Evolutionary conservation across 2,113 vertebrate genomes (phyloP).

Genomic region (Toxotes chatareus): DNA sequence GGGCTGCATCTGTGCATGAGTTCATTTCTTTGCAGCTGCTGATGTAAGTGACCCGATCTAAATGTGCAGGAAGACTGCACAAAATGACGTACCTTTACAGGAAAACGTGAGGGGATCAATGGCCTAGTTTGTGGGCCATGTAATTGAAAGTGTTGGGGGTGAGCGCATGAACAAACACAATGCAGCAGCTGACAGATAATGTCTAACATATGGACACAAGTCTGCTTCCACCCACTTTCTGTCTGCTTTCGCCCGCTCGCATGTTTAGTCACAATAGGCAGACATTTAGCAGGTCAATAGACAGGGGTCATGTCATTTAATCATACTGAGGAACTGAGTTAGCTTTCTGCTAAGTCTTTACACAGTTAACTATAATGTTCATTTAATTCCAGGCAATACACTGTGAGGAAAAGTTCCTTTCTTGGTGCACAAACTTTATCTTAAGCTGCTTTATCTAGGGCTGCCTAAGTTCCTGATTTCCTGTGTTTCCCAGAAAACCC

Average conservation of each 20-base stretch:
- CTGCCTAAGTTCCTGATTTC: constrained; percentile 3
- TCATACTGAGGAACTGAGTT: constrained; percentile 5
- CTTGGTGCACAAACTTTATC: neutral
- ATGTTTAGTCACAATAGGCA: constrained; percentile 31
- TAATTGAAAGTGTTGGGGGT: constrained; percentile 73
- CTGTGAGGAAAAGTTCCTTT: neutral
- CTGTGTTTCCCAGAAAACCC: neutral
- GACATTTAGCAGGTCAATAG: constrained; percentile 7
- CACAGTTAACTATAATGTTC: neutral
- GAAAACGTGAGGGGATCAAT: constrained; percentile 70
- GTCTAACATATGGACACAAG: constrained; percentile 70
- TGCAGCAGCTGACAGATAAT: constrained; percentile 75
- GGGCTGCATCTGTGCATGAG: neutral
- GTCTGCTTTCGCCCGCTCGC: constrained; percentile 49
- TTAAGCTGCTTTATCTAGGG: neutral
- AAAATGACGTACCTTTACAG: constrained; percentile 53
- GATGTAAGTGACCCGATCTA: constrained; percentile 51
- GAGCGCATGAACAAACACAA: constrained; percentile 63
- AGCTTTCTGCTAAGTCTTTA: neutral
- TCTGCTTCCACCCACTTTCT: constrained; percentile 52
- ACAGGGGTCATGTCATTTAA: constrained; percentile 15
- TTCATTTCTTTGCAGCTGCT: constrained; percentile 61
- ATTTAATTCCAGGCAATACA: neutral
- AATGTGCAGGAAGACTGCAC: constrained; percentile 28
- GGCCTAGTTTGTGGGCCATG: constrained; percentile 67